phyloP scores from a whole-genome alignment of 2,888 invertebrate genomes.

The Drosophila anceps region DNA sequence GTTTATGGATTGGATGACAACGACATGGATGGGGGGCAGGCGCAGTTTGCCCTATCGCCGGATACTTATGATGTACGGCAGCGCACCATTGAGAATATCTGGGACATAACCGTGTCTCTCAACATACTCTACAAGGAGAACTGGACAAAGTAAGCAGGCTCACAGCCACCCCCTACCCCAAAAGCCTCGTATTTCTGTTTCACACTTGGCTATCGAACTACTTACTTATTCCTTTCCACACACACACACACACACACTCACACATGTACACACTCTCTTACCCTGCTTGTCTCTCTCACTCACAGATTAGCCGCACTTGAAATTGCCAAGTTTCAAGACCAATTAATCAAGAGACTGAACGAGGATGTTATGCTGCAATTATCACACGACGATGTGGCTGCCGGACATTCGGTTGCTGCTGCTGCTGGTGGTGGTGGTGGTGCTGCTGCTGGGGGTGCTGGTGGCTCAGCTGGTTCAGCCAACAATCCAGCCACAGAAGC shows the following conservation, averaged over 20 bases:
- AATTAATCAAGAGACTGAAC: constrained; percentile 91
- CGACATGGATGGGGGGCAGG: constrained; percentile 59
- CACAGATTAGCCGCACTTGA: constrained; percentile 85
- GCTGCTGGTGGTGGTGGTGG: not conserved
- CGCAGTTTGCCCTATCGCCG: constrained; percentile 83
- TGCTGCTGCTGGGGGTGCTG: not conserved
- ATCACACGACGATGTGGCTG: constrained; percentile 85
- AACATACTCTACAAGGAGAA: constrained; percentile 95
- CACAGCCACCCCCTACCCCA: not conserved
- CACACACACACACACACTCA: no score
- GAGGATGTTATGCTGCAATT: constrained; percentile 91
- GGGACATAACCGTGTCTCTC: constrained; percentile 94
- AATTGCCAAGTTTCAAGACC: constrained; percentile 91
- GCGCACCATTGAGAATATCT: constrained; percentile 93
- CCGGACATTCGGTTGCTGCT: constrained; percentile 41
- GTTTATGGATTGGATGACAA: constrained; percentile 81
- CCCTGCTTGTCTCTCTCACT: not conserved
- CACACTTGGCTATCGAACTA: not conserved
- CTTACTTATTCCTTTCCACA: not conserved
- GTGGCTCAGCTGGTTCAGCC: constrained; percentile 78
- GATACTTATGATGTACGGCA: constrained; percentile 87
- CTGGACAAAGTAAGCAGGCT: constrained; percentile 90
- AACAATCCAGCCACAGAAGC: constrained; percentile 85
- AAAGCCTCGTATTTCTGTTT: not conserved
- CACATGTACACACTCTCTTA: no score